Base-by-base conservation (phyloP, 37 sponge, comb jelly and placozoan species). In the Diacarnus erythraeanus region DNA sequence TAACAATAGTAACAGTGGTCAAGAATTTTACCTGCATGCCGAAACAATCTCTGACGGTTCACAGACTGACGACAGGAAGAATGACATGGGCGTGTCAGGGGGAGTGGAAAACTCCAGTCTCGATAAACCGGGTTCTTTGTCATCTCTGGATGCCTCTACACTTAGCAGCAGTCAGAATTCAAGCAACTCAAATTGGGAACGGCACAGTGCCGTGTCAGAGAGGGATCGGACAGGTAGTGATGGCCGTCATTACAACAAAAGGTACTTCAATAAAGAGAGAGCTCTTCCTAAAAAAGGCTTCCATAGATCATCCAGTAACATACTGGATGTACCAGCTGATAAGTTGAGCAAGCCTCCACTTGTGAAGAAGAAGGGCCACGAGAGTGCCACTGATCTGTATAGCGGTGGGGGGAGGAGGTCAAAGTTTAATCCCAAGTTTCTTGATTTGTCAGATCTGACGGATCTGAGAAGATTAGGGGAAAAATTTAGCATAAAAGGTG, bases 271-370 rank as follows among this genome's bases (percentile, higher is more conserved):
- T 18, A 70, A 70, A 59, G 8, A 8, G 59, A 26, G 40, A 30
- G 47, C 25, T 31, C 2, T 61, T 29, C 64, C 30, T 33, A 73
- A 65, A 54, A 79, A 29, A 42, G 15, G 22, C 1, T 51, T 56
- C 58, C 80, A 86, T 36, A 22, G 33, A 42, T 74, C 86, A 20
- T 40, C 66, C 9, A 74, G 56, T 5, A 37, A 42, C 42, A 12
- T 74, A 12, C 31, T 38, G 31, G 38, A 22, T 33, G 69, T 36
- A 4, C 31, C 37, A 21, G 39, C 33, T 17, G n/a, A n/a, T 22
- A 35, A 18, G 6, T 35, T 65, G 0, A 64, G 79, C 23, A 86
- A 86, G 42, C 86, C 86, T 29, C 86, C 86, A 0, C 65, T 79
- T 22, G 57, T 41, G 0, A 44, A 38, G 59, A 27, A 39, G 30